Conservation (phyloP, 2,113 vertebrate species). For the Tragelaphus scriptus region DNA sequence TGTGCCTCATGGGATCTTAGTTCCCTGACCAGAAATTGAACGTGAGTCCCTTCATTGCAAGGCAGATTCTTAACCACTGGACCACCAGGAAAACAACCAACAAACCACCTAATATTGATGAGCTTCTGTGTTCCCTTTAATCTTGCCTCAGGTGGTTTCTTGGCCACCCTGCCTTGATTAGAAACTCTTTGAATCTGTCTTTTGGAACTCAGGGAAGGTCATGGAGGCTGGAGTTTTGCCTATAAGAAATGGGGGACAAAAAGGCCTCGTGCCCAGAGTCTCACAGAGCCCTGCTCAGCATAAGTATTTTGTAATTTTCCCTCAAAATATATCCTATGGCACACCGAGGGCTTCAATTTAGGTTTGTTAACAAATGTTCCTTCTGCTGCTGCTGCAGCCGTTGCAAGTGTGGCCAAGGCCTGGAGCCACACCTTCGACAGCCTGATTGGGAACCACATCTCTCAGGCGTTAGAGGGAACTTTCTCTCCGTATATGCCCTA, state of each 20-base stretch:
- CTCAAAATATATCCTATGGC: neutral
- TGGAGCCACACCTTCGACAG: slow-evolving; percentile 64
- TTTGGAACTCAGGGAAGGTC: neutral
- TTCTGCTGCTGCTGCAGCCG: slow-evolving; percentile 6
- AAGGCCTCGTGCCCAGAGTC: neutral
- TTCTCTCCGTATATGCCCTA: slow-evolving; percentile 79
- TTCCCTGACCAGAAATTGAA: neutral
- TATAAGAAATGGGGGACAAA: neutral
- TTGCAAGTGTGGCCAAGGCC: slow-evolving; percentile 90
- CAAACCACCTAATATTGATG: neutral
- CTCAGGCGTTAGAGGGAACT: slow-evolving; percentile 79
- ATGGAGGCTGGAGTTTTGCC: neutral
- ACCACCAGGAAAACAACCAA: neutral
- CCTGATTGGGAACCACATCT: slow-evolving; percentile 88
- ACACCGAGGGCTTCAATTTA: neutral
- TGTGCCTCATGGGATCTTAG: neutral
- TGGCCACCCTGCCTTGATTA: neutral
- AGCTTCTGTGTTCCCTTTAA: neutral
- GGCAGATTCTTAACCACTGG: neutral
- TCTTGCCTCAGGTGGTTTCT: neutral
- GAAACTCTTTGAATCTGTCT: neutral
- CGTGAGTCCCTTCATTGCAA: neutral
- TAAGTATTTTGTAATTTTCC: neutral
- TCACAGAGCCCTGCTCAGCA: neutral
- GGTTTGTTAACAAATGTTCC: neutral